Evolutionary conservation across 2,113 vertebrate species (phyloP), one percentile per base, ranked within the genome.

Genomic region (Cricetomys ansorgei): DNA sequence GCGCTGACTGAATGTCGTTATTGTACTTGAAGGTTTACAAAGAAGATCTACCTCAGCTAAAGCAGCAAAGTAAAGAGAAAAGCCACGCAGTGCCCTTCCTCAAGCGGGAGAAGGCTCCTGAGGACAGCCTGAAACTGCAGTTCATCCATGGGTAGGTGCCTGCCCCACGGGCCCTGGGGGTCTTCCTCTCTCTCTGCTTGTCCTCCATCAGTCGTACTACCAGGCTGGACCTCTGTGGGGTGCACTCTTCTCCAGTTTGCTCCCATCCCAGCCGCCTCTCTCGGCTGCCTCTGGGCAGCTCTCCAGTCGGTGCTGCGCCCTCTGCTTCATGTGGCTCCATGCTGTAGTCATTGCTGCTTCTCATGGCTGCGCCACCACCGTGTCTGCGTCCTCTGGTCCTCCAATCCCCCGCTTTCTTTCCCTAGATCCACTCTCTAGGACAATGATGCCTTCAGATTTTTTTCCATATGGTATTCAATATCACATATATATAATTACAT

Each of bases 41-140:
- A 98, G 99, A 99, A 98, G 99, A 99, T 98, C 99, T 99, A 97
- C 99, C 99, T 98, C 99, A 99, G 98, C 99, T 99, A 97, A 99
- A 99, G 98, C 99, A 99, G 97, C 99, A 99, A 98, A 99, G 98
- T 97, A 99, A 99, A 98, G 99, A 99, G 97, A 99, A 99, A 98
- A 99, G 99, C 98, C 99, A 99, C 67, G 98, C 99, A 97, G 98
- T 99, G 98, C 99, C 99, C 97, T 99, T 99, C 92, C 98, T 99
- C 88, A 99, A 99, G 98, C 98, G 99, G 77, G 99, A 99, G 94
- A 99, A 99, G 93, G 99, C 99, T 0, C 99, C 99, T 0, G 99
- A 99, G 80, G 99, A 99, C 98, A 99, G 99, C 75, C 98, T 99
- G 65, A 99, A 99, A 67, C 98, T 99, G 92, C 99, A 99, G 98